These are phyloP conservation scores for Podarcis siculus DNA, from an alignment of 2,797 vertebrate genomes.

Conservation along the genomic window DNA sequence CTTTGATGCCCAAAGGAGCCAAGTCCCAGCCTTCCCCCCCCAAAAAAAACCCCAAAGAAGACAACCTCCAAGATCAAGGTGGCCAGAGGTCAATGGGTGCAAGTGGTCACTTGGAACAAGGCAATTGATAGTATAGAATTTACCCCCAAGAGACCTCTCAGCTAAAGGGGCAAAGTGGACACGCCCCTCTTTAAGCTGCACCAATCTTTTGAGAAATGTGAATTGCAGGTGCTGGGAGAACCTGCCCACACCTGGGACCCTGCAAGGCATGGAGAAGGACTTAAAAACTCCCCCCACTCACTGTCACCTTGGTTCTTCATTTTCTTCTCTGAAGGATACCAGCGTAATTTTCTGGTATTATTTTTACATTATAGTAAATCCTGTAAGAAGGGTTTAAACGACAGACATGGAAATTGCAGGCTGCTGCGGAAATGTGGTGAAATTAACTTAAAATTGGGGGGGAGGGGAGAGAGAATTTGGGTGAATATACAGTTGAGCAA, in stretches of 20 bases:
- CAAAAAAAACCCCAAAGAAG: background rate
- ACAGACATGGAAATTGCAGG: no score
- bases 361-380: no score
- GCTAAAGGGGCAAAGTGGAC: background rate
- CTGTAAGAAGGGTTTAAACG: no score
- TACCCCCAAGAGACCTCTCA: background rate
- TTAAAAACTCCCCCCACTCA: background rate
- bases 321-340: background rate
- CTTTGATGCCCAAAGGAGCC: no score
- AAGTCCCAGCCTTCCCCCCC: rapidly evolving
- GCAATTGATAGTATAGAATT: background rate
- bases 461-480: no score
- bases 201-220: background rate
- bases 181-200: background rate
- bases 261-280: background rate
- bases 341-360: background rate
- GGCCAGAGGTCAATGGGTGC: background rate
- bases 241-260: background rate
- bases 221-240: background rate
- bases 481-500: no score
- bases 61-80: background rate
- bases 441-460: no score
- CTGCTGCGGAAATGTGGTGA: no score
- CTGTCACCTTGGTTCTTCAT: background rate
- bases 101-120: background rate